These are phyloP conservation scores for Drosophila dunni DNA, from an alignment of 1,140 invertebrate species.

Conservation along the genomic window DNA sequence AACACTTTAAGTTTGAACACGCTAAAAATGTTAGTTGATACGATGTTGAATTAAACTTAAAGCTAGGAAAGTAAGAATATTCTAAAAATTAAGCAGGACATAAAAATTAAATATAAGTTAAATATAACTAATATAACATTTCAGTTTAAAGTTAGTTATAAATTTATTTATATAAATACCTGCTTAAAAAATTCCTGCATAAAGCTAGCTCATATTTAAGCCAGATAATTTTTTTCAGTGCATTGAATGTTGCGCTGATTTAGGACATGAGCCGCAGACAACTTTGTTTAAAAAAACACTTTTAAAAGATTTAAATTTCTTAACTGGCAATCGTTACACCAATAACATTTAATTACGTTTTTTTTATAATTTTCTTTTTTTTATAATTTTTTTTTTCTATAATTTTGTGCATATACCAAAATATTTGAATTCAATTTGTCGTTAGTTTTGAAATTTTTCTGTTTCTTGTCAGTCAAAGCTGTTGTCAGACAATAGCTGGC, in stretches of 20 bases:
- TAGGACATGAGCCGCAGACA: not conserved
- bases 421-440: not conserved
- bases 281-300: constrained; percentile 20
- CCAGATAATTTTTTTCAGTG: too few relatives aligned
- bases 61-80: too few relatives aligned
- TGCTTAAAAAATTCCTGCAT: too few relatives aligned
- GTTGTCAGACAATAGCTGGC: constrained; percentile 22
- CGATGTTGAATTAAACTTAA: too few relatives aligned
- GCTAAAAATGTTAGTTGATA: too few relatives aligned
- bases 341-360: not conserved
- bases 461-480: not conserved
- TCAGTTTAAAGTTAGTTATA: too few relatives aligned
- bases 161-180: too few relatives aligned
- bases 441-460: not conserved
- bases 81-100: too few relatives aligned
- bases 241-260: too few relatives aligned
- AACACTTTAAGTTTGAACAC: constrained; percentile 30
- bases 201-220: too few relatives aligned
- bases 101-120: too few relatives aligned
- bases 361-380: not conserved
- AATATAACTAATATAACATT: too few relatives aligned
- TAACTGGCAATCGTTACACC: not conserved
- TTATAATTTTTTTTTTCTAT: constrained; percentile 4
- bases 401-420: not conserved
- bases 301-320: not conserved